phyloP scores from a whole-genome alignment of 2,113 vertebrate species.

The Cynopterus brachyotis region DNA sequence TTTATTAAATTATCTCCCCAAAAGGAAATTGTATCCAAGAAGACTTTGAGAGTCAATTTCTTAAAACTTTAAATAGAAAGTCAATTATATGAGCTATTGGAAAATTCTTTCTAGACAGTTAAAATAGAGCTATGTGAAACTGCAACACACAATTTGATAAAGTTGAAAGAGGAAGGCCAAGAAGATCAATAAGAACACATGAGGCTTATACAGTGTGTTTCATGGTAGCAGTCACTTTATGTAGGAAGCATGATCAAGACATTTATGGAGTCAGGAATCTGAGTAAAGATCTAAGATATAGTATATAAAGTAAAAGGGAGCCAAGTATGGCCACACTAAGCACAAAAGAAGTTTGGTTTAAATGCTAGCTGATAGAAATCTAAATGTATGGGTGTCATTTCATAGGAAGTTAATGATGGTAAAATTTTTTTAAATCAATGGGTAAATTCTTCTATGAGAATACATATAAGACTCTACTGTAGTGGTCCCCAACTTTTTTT shows the following conservation, averaged over 20 bases:
- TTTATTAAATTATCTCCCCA: background rate
- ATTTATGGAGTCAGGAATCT: background rate
- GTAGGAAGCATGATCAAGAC: background rate
- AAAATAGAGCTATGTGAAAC: background rate
- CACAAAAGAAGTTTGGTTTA: background rate
- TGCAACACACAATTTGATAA: background rate
- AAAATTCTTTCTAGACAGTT: background rate
- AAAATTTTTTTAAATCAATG: background rate
- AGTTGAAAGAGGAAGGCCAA: background rate
- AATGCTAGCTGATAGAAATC: background rate
- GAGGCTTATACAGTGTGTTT: background rate
- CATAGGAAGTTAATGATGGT: background rate
- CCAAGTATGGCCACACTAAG: background rate
- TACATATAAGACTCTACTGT: background rate
- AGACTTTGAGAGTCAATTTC: background rate
- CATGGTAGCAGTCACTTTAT: background rate
- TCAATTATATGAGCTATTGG: conserved; percentile 71
- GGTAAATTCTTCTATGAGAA: background rate
- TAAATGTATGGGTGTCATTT: background rate
- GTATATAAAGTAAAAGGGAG: background rate
- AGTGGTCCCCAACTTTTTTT: no score
- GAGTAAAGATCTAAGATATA: background rate
- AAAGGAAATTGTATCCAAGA: background rate
- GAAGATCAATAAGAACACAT: background rate
- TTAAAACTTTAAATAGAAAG: background rate